phyloP scores from a whole-genome alignment of 2,797 vertebrate species.

The Pangasius larnaudii region DNA sequence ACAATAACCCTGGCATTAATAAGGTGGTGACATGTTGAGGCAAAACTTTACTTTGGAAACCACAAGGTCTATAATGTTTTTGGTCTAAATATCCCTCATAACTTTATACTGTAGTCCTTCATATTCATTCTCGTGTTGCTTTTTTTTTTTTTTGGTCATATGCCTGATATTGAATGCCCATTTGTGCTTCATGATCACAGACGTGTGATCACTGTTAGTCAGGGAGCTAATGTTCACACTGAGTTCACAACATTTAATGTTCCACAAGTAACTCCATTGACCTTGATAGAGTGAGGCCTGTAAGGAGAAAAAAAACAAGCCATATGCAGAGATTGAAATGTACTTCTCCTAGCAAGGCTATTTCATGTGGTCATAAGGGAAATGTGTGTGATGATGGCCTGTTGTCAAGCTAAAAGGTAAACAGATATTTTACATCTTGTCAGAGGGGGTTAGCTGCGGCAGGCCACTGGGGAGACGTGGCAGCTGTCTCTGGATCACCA shows the following conservation, averaged over 20 bases:
- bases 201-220: background rate
- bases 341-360: slow-evolving; percentile 71
- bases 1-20: background rate
- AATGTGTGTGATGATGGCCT: slow-evolving; percentile 68
- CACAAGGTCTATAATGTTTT: background rate
- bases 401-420: slow-evolving; percentile 74
- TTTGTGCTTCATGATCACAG: background rate
- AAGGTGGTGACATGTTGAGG: background rate
- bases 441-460: slow-evolving; percentile 59
- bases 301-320: slow-evolving; percentile 50
- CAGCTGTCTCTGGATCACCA: slow-evolving; percentile 61
- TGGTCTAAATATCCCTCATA: background rate
- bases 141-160: background rate
- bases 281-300: slow-evolving; percentile 63
- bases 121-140: background rate
- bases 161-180: background rate
- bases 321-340: slow-evolving; percentile 69
- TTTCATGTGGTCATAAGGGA: slow-evolving; percentile 70
- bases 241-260: slow-evolving; percentile 25
- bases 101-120: background rate
- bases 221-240: slow-evolving; percentile 26
- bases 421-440: slow-evolving; percentile 77
- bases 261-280: slow-evolving; percentile 57
- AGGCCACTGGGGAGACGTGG: slow-evolving; percentile 48
- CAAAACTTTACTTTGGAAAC: background rate